phyloP scores from a whole-genome alignment of 2,113 vertebrate species.

The Ptilonorhynchus violaceus region DNA sequence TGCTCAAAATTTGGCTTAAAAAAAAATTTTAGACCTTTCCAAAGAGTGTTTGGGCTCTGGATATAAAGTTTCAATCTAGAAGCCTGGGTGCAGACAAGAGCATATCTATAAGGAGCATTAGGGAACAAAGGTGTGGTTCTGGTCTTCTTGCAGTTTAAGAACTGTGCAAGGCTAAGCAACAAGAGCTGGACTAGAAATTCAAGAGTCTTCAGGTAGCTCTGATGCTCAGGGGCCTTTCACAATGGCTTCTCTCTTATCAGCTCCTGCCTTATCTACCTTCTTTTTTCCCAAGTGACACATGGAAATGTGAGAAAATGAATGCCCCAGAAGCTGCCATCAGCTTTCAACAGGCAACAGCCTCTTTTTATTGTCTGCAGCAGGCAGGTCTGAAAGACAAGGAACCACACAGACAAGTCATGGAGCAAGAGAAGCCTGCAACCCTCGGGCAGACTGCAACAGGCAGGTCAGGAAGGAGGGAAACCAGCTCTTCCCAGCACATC shows the following conservation, averaged over 20 bases:
- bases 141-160: not conserved
- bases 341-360: not conserved
- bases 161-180: not conserved
- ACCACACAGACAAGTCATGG: not conserved
- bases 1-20: not conserved
- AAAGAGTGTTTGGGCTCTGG: not conserved
- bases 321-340: not conserved
- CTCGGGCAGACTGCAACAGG: not conserved
- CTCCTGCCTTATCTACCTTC: not conserved
- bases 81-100: not conserved
- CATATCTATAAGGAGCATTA: not conserved
- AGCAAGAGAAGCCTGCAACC: not conserved
- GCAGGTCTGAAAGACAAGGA: not conserved
- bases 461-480: not conserved
- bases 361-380: conserved; percentile 52
- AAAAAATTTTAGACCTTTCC: not conserved
- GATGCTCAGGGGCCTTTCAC: not conserved
- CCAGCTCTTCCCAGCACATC: not conserved
- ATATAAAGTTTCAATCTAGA: not conserved
- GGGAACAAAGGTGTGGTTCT: not conserved
- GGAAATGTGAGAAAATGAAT: not conserved
- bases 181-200: not conserved
- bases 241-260: not conserved
- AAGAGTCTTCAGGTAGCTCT: not conserved
- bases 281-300: not conserved